Conservation (phyloP, 2,797 vertebrate species). For the Diglossa cyanea region DNA sequence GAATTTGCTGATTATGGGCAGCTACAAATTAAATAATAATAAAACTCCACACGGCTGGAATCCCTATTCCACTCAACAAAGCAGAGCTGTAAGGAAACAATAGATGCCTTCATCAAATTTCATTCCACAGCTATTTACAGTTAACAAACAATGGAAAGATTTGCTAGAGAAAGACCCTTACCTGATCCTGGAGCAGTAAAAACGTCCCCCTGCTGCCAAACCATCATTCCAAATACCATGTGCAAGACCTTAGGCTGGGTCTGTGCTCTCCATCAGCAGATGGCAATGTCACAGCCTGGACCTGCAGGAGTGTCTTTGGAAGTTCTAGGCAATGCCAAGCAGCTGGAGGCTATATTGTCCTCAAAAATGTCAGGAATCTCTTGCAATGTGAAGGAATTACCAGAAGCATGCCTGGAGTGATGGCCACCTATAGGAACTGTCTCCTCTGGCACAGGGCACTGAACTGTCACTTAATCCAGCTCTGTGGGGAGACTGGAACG, state of each 20-base stretch:
- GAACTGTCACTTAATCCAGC: background rate
- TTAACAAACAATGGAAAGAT: background rate
- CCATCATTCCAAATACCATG: accelerated
- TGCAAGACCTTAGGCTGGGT: background rate
- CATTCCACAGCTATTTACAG: background rate
- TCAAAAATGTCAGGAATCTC: background rate
- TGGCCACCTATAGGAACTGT: background rate
- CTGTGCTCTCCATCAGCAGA: background rate
- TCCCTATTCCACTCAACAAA: background rate
- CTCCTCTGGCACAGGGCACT: background rate
- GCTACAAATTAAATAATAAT: constrained; percentile 41
- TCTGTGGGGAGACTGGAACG: background rate
- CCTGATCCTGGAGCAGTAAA: background rate
- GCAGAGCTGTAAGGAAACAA: background rate
- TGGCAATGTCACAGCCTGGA: background rate
- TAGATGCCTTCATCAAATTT: background rate
- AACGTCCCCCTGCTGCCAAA: background rate
- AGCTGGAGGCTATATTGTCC: background rate
- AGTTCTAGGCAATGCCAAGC: background rate
- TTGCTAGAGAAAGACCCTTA: background rate
- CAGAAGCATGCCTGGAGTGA: background rate
- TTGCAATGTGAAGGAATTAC: background rate
- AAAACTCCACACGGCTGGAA: background rate
- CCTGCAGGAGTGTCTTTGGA: background rate
- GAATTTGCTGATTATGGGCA: constrained; percentile 42